Evolutionary conservation across 2,113 vertebrate genomes (phyloP), one percentile per base, ranked within the genome.

Genomic region (Prochilodus magdalenae): DNA sequence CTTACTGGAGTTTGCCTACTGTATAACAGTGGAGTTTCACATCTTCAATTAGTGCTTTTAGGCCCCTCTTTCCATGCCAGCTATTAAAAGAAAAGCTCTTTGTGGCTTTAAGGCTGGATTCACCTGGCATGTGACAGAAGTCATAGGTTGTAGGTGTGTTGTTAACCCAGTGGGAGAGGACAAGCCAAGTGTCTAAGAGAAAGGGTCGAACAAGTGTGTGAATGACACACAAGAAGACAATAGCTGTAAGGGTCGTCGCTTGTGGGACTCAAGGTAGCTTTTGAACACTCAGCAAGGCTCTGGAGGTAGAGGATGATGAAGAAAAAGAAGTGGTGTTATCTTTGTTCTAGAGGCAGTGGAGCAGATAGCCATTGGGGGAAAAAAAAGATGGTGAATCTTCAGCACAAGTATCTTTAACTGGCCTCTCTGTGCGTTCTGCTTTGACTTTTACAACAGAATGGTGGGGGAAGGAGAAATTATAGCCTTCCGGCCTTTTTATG

Each of bases 401-500:
- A 36, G 57, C 33, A 51, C 4, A 16, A 60, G 75, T 65, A 65
- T 78, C 63, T 78, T 77, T 53, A 60, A 77, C 49, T 60, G 27
- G 47, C 47, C 67, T 57, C 4, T 6, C 22, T n/a, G 47, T 18
- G 36, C 14, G 33, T n/a, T 73, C 75, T 67, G 60, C n/a, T 82
- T 69, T 36, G 63, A 84, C 62, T 84, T 84, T 87, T 79, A 84
- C 80, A 86, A 83, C 70, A 26, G 76, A 73, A 84, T 70, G 60
- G 82, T 20, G 60, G 51, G 57, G 27, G 40, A 77, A 69, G 81
- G 51, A 92, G 85, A 94, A 94, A 94, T 94, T 92, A 92, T 20
- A 93, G 92, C 86, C 89, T 92, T 88, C 82, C 90, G 86, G 85
- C 86, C 73, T 93, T 83, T 94, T 85, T 76, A 81, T 79, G 85